Base-by-base conservation (phyloP, 2,113 vertebrate genomes). In the Fregetta grallaria region DNA sequence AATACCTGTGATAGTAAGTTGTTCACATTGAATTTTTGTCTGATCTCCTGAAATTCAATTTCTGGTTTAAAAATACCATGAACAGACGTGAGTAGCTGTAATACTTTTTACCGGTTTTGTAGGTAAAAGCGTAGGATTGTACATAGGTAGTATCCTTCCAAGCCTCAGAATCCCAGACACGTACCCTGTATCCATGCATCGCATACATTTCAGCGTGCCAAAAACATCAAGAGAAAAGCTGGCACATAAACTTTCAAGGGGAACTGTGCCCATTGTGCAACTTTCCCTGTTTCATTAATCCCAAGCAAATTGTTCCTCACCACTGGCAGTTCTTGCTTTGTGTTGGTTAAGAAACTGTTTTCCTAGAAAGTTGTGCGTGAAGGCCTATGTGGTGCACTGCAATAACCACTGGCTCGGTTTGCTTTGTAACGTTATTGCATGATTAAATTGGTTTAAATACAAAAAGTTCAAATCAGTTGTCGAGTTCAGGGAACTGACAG, bases 361-460 rank as follows among this genome's bases (percentile, higher is more conserved):
- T 77, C 78, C 50, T 75, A 22, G 66, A 25, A 85, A n/a, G 47
- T 14, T 80, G 59, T 47, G 19, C 2, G 0, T 44, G 66, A 23
- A 78, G 87, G 74, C 45, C 83, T 68, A 2, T 10, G 23, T 3
- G 3, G 34, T 63, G 62, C 34, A 2, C 47, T 75, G 94, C 85
- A 90, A 30, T 93, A 95, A 95, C 63, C 78, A 77, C 71, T 90
- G 95, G 77, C 70, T 81, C 66, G 21, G 85, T 94, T 94, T 92
- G 92, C 94, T 96, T 96, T 93, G 93, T 89, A 67, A 86, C 4
- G 10, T 91, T 97, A 86, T 62, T 97, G 95, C 91, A 76, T 63
- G 87, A 88, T 96, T 94, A 95, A 96, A 97, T 95, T 89, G 84
- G 78, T 90, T 97, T 96, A 94, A 97, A 97, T 95, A 96, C 79